Evolutionary conservation across 2,113 vertebrate species (phyloP), one percentile per base, ranked within the genome.

Genomic region (Dendrocopos noguchii): DNA sequence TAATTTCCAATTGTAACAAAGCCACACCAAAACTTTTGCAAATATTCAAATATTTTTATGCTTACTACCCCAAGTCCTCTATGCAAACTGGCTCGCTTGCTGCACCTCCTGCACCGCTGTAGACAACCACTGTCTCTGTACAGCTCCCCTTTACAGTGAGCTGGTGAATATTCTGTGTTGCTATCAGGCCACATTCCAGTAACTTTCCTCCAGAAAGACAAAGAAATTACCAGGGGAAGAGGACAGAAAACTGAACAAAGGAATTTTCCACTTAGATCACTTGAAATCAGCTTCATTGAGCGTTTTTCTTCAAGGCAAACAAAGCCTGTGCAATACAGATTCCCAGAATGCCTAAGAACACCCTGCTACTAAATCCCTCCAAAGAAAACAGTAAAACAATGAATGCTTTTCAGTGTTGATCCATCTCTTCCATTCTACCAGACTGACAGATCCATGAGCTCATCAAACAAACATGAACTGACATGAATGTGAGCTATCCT

Each of bases 351-450:
- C 72, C 87, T 52, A n/a, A 39, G 64, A 91, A 84, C 78, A 94
- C 79, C 52, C 87, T 67, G 53, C 60, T 39, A 67, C 52, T 56
- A 85, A 94, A 89, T 53, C 13, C 31, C n/a, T 91, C 91, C 94
- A 94, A 96, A 92, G 84, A 95, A 92, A 96, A 94, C 87, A 95
- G 63, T 76, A 21, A 29, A 90, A 93, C 81, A 93, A 95, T 67
- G 78, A 89, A 80, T 19, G 68, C 64, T 95, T 94, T 92, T 82
- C 78, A 93, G 56, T 71, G 75, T 68, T 96, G 82, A 85, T 67
- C 79, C 93, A 47, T 42, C 74, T 80, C 68, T 67, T 74, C 84
- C 61, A 89, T 65, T 52, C 81, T 85, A 82, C 36, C 47, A 84
- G 61, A 57, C 70, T 94, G 74, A 86, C 88, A 91, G 64, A 85